Evolutionary conservation across 2,113 vertebrate species (phyloP).

Genomic region (Micronisus gabar): DNA sequence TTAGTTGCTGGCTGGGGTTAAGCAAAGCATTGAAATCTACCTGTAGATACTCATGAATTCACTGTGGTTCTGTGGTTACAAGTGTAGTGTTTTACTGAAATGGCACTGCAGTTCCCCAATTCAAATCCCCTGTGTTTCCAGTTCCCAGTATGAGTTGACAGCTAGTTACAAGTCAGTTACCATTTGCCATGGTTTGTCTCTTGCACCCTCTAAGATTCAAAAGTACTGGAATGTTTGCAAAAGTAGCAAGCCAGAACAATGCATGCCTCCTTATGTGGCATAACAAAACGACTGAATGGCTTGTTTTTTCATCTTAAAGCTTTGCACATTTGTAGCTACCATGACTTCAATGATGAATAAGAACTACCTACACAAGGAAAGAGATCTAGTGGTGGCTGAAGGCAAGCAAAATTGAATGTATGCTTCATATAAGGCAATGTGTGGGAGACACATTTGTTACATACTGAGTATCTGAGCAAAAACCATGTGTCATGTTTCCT

Average conservation of each 20-base stretch:
- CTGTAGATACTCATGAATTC: neutral
- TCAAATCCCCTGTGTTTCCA: neutral
- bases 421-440: neutral
- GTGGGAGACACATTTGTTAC: conserved; percentile 27
- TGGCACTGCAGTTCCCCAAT: neutral
- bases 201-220: neutral
- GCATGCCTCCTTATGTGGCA: neutral
- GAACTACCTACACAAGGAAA: conserved; percentile 19
- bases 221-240: neutral
- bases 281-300: neutral
- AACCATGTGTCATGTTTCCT: conserved; percentile 57
- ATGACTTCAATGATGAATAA: neutral
- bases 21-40: neutral
- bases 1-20: neutral
- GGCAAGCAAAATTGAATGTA: neutral
- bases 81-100: neutral
- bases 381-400: conserved; percentile 1
- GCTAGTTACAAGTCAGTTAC: neutral
- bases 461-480: conserved; percentile 45
- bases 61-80: neutral
- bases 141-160: neutral
- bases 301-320: conserved; percentile 10
- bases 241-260: neutral
- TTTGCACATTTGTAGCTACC: conserved; percentile 1
- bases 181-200: neutral